These are phyloP conservation scores for Nothocercus nigrocapillus DNA, from an alignment of 2,113 vertebrate genomes.

Conservation along the genomic window DNA sequence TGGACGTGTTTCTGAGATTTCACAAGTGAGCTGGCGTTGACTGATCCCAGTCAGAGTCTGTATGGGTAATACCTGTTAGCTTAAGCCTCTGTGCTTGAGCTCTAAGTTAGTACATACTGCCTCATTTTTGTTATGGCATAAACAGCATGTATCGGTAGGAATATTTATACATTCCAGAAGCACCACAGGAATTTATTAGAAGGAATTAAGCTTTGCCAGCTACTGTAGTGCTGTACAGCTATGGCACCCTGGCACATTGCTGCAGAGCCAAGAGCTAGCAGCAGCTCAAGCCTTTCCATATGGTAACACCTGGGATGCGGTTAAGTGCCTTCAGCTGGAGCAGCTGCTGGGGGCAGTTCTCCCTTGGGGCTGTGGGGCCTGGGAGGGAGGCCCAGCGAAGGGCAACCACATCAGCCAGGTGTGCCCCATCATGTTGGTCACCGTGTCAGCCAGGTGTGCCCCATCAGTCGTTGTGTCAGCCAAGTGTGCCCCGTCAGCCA, in stretches of 20 bases:
- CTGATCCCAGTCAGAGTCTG: fast-evolving
- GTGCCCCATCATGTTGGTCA: too few relatives aligned
- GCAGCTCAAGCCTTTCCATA: fast-evolving
- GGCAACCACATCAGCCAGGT: too few relatives aligned
- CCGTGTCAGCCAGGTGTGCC: neutral
- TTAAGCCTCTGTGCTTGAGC: neutral
- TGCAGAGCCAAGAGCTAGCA: neutral
- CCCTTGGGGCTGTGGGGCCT: fast-evolving
- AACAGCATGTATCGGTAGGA: neutral
- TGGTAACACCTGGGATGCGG: fast-evolving
- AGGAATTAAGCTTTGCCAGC: neutral
- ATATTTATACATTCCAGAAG: neutral
- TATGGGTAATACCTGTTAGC: neutral
- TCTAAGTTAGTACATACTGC: neutral
- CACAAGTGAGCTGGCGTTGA: neutral
- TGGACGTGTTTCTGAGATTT: fast-evolving
- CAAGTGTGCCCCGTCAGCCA: neutral
- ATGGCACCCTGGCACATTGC: fast-evolving
- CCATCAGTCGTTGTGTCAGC: neutral
- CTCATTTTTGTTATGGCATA: neutral
- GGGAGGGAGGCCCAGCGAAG: neutral
- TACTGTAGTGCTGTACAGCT: fast-evolving
- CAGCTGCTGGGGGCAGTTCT: neutral
- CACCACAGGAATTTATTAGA: neutral
- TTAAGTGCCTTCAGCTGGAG: neutral